Percentiles rank a stretch among this genome's conserved stretches.
phyloP scores from a whole-genome alignment of 2,113 vertebrate species.

The Calonectris borealis region DNA sequence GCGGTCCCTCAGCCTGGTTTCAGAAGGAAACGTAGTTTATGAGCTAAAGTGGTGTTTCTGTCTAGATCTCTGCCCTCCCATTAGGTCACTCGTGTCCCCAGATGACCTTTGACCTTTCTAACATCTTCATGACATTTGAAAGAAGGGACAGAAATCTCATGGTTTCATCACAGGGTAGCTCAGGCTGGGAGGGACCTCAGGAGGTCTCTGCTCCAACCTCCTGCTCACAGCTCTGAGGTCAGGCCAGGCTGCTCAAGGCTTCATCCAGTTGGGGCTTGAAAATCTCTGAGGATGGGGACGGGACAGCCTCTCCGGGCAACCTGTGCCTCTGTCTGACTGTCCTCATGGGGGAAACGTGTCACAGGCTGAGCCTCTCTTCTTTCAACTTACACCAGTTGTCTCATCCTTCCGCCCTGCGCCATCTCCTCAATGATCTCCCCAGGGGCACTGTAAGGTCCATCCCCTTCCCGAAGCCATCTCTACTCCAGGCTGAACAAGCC shows the following conservation, averaged over 20 bases:
- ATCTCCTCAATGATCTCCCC: background rate
- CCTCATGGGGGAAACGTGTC: fast-evolving
- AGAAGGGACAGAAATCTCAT: background rate
- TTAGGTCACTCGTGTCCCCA: background rate
- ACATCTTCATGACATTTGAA: background rate
- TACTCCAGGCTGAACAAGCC: background rate
- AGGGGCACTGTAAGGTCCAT: background rate
- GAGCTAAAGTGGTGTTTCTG: background rate
- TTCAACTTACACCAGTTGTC: background rate
- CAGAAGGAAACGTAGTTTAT: background rate
- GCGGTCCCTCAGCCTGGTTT: background rate
- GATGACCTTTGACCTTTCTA: background rate
- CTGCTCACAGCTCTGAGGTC: background rate
- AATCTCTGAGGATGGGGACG: background rate
- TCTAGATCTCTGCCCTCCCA: background rate
- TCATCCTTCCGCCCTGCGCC: background rate
- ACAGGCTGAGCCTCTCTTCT: background rate
- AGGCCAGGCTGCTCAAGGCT: background rate
- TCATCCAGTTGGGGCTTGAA: background rate
- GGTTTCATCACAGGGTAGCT: background rate
- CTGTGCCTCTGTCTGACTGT: no score
- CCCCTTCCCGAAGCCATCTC: fast-evolving
- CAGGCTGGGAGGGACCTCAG: background rate
- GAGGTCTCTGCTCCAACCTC: background rate
- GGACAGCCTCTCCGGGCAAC: background rate